These are phyloP conservation scores for Apamea monoglypha DNA, from an alignment of 2,888 invertebrate genomes.

Conservation along the genomic window DNA sequence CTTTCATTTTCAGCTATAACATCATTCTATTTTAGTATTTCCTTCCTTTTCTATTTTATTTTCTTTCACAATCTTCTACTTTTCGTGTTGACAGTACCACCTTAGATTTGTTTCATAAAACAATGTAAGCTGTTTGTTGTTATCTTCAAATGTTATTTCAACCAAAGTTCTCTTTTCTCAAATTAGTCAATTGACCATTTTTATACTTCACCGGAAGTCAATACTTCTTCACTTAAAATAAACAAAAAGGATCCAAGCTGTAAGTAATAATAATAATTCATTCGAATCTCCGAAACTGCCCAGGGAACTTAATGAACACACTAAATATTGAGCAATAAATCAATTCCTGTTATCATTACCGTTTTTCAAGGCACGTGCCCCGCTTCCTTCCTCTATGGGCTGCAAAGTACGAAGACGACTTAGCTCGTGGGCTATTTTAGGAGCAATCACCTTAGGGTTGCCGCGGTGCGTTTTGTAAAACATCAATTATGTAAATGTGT, in stretches of 20 bases:
- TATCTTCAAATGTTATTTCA: background rate
- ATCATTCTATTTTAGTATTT: background rate
- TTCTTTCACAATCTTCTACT: background rate
- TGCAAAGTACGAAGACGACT: slow-evolving; percentile 60
- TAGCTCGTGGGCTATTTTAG: slow-evolving; percentile 59
- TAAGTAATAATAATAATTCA: slow-evolving; percentile 35
- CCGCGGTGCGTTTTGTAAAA: slow-evolving; percentile 4
- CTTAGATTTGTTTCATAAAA: background rate
- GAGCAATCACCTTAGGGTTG: slow-evolving; percentile 58
- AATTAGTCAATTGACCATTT: background rate
- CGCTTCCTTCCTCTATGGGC: slow-evolving; percentile 62
- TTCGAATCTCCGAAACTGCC: slow-evolving; percentile 21
- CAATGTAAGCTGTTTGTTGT: background rate
- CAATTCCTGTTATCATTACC: slow-evolving; percentile 67
- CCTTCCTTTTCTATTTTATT: background rate
- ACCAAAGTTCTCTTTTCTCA: too few species aligned
- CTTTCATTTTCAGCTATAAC: background rate
- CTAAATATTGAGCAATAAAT: slow-evolving; percentile 61
- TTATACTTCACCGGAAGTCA: background rate
- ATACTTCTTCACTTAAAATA: slow-evolving; percentile 1
- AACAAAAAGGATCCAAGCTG: slow-evolving; percentile 16
- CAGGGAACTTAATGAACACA: slow-evolving; percentile 34
- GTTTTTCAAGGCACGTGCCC: slow-evolving; percentile 63
- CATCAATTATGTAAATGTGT: background rate
- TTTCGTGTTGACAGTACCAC: background rate